A percentile compares a stretch with the other conserved stretches of the same genome.
Evolutionary conservation across 2,113 vertebrate species (phyloP).

Genomic region (Cranoglanis bouderius): DNA sequence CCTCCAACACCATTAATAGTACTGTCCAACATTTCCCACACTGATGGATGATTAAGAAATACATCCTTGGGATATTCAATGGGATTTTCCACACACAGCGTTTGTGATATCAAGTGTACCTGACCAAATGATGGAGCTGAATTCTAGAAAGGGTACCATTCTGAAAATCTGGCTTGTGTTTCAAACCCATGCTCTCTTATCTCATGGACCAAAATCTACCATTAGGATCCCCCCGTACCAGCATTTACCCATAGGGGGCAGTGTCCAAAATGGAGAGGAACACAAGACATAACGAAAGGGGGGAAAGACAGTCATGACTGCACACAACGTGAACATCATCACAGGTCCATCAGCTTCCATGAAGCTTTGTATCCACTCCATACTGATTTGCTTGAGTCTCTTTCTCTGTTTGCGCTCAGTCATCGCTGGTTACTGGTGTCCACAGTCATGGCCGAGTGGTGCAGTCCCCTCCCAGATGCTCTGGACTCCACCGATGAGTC

Average conservation of each 20-base stretch:
- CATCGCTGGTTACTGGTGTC: conserved; percentile 79
- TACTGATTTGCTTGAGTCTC: neutral
- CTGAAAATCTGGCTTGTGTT: conserved; percentile 61
- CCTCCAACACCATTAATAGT: conserved; percentile 9
- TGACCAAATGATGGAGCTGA: conserved; percentile 55
- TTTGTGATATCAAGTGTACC: conserved; percentile 51
- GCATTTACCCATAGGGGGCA: conserved; percentile 41
- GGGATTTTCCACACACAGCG: conserved; percentile 30
- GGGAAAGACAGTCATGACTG: conserved; percentile 35
- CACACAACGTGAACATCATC: conserved; percentile 47
- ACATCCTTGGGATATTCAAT: conserved; percentile 6
- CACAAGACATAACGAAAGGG: conserved; percentile 30
- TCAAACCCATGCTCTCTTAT: conserved; percentile 27
- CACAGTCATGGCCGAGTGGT: conserved; percentile 75
- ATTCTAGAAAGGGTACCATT: conserved; percentile 77
- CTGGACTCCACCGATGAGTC: conserved; percentile 74
- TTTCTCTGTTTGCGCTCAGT: conserved; percentile 57
- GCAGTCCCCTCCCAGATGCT: conserved; percentile 68
- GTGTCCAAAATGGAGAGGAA: conserved; percentile 22
- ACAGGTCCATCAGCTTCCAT: conserved; percentile 27
- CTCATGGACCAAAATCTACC: conserved; percentile 36
- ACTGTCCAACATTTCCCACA: neutral
- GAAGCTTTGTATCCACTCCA: conserved; percentile 1
- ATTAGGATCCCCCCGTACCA: conserved; percentile 45
- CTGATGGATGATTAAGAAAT: neutral